Evolutionary conservation across 2,888 invertebrate genomes (phyloP).

Genomic region (Deroplatys truncata): DNA sequence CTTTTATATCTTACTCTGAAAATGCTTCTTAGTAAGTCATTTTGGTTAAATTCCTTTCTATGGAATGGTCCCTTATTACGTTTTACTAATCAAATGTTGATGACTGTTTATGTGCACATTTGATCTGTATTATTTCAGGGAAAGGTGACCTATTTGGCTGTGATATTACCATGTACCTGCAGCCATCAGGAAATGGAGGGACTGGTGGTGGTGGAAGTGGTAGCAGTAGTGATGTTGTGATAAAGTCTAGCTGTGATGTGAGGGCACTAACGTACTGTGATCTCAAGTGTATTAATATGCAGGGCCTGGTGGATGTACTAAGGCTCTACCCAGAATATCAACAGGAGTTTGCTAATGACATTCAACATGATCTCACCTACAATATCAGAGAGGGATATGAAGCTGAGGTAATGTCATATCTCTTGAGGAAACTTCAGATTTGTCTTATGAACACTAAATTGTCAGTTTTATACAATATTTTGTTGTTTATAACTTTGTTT

Average conservation of each 20-base stretch:
- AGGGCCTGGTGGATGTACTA: slow-evolving; percentile 83
- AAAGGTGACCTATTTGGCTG: slow-evolving; percentile 95
- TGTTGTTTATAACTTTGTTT: too few relatives aligned
- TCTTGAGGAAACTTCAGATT: too few relatives aligned
- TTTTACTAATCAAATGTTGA: too few relatives aligned
- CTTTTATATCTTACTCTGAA: too few relatives aligned
- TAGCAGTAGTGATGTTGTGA: slow-evolving; percentile 64
- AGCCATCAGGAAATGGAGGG: slow-evolving; percentile 55
- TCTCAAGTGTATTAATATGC: slow-evolving; percentile 89
- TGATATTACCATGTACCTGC: slow-evolving; percentile 80
- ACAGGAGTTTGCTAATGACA: slow-evolving; percentile 89
- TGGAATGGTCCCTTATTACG: too few relatives aligned
- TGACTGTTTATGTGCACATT: not conserved
- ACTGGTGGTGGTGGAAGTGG: slow-evolving; percentile 49
- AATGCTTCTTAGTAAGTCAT: too few relatives aligned
- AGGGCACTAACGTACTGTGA: slow-evolving; percentile 95
- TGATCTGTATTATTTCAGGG: slow-evolving; percentile 60
- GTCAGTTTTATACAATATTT: too few relatives aligned
- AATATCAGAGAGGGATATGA: slow-evolving; percentile 91
- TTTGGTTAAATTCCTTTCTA: too few relatives aligned
- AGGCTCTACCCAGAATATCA: slow-evolving; percentile 91
- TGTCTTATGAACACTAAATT: too few relatives aligned
- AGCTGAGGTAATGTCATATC: slow-evolving; percentile 59
- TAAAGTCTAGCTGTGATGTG: slow-evolving; percentile 92
- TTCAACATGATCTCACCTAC: slow-evolving; percentile 91